These are phyloP conservation scores for Crematogaster levior DNA, from an alignment of 2,888 invertebrate species.

Conservation along the genomic window DNA sequence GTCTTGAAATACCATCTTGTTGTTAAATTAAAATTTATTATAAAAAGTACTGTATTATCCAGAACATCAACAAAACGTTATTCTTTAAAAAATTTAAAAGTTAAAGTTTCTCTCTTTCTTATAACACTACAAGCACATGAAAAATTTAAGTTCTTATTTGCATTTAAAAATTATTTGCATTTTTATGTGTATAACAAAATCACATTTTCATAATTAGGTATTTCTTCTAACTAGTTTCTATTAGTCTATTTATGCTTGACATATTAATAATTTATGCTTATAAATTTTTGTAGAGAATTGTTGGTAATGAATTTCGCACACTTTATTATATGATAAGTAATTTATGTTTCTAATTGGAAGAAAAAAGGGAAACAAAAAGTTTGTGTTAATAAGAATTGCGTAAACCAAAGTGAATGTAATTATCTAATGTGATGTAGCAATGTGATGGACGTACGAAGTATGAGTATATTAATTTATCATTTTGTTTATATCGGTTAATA, in stretches of 20 bases:
- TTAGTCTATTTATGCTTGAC: not conserved
- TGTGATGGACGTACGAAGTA: not conserved
- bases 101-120: not conserved
- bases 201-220: not conserved
- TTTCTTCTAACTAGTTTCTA: constrained; percentile 10
- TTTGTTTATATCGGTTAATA: not conserved
- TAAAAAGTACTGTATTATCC: not conserved
- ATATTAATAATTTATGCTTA: no score
- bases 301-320: not conserved
- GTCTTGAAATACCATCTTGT: not conserved
- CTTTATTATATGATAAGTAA: constrained; percentile 4
- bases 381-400: not conserved
- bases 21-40: not conserved
- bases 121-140: not conserved
- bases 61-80: constrained; percentile 25
- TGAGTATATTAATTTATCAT: constrained; percentile 5
- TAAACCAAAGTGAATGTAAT: constrained; percentile 1
- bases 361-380: not conserved
- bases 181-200: not conserved
- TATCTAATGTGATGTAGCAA: not conserved
- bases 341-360: not conserved
- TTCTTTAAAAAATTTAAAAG: not conserved
- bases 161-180: not conserved
- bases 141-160: not conserved
- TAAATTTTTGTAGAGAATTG: not conserved